Conservation (phyloP, 1,140 invertebrate genomes). For the Eueides isabella region DNA sequence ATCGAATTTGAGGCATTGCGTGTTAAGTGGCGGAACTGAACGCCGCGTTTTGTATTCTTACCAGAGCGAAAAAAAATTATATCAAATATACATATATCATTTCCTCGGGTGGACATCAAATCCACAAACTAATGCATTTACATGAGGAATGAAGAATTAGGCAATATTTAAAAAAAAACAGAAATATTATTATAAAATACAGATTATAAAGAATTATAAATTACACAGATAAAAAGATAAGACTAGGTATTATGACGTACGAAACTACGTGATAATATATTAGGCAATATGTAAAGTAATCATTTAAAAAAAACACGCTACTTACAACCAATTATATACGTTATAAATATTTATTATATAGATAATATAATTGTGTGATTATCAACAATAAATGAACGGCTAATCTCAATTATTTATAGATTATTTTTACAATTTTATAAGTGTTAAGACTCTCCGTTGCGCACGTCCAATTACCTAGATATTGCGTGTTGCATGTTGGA, state of each 20-base stretch:
- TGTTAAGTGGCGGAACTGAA: too few species aligned
- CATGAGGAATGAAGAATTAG: too few species aligned
- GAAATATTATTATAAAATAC: too few species aligned
- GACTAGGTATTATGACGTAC: not conserved
- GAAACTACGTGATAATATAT: not conserved
- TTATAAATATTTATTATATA: not conserved
- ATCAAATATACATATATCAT: too few species aligned
- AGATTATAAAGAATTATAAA: not conserved
- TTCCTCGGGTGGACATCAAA: too few species aligned
- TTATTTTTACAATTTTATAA: not conserved
- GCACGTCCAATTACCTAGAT: too few species aligned
- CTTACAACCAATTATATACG: not conserved
- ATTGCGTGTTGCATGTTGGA: too few species aligned
- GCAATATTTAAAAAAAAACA: not conserved
- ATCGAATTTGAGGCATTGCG: too few species aligned
- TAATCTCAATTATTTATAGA: not conserved
- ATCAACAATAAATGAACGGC: not conserved
- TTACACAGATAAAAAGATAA: not conserved
- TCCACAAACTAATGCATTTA: too few species aligned
- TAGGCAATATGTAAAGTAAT: not conserved
- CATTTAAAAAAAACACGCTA: slow-evolving; percentile 6
- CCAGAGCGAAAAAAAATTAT: too few species aligned
- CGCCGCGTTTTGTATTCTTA: too few species aligned
- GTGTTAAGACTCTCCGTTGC: too few species aligned
- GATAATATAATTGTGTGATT: not conserved